These are phyloP conservation scores for Disparrhopalites patrizii DNA, from an alignment of 2,888 invertebrate species.

Conservation along the genomic window DNA sequence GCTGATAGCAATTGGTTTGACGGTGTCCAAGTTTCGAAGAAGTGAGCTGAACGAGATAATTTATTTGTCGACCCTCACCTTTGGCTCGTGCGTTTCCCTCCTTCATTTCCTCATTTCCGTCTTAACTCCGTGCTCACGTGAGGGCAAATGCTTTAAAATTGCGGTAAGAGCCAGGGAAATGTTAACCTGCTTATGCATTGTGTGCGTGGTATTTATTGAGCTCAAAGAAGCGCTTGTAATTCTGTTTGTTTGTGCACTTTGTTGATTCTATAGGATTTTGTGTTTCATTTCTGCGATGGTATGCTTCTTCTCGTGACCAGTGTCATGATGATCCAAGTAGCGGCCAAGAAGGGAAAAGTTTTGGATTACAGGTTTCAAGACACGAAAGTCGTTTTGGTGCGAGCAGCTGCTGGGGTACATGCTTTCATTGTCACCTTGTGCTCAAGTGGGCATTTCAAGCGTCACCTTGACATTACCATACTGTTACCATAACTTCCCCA, in stretches of 20 bases:
- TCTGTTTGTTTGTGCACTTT: neutral
- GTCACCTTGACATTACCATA: too few species aligned
- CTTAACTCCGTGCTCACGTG: neutral
- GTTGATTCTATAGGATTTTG: constrained; percentile 12
- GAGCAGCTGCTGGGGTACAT: constrained; percentile 17
- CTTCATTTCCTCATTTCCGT: constrained; percentile 10
- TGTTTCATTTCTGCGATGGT: constrained; percentile 17
- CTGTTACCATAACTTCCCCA: too few species aligned
- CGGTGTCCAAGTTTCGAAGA: constrained; percentile 13
- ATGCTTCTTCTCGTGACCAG: constrained; percentile 11
- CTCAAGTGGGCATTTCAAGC: too few species aligned
- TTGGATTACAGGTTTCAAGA: constrained; percentile 22
- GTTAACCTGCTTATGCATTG: neutral
- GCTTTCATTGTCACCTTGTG: too few species aligned
- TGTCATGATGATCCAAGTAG: constrained; percentile 11
- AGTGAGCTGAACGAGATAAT: constrained; percentile 15
- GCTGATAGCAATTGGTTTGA: constrained; percentile 13
- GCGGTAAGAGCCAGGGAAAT: too few species aligned
- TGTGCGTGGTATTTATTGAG: neutral
- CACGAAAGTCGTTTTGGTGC: constrained; percentile 8
- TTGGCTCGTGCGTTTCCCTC: neutral
- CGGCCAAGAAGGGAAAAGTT: constrained; percentile 2
- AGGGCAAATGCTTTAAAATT: constrained; percentile 18
- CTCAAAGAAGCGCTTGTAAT: neutral
- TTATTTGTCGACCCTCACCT: neutral